These are phyloP conservation scores for Furnarius figulus DNA, from an alignment of 2,113 vertebrate genomes.

Conservation along the genomic window DNA sequence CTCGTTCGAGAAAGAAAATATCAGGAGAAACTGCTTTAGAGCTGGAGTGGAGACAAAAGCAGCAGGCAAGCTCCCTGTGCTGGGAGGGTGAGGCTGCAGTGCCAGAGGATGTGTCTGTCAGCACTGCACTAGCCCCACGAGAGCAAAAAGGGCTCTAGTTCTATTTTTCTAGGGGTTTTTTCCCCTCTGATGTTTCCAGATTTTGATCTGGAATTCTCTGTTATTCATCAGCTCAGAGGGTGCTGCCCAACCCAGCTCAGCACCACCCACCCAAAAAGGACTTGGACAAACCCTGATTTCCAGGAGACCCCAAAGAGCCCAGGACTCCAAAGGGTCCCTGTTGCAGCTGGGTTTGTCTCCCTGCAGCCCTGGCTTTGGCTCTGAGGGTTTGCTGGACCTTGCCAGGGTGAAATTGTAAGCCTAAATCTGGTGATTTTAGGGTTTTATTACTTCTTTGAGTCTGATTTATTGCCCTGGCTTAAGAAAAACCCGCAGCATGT, in stretches of 20 bases:
- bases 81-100: not conserved
- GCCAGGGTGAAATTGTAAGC: not conserved
- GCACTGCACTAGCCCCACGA: not conserved
- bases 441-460: not conserved
- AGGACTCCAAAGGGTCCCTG: not conserved
- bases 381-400: not conserved
- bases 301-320: not conserved
- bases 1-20: not conserved
- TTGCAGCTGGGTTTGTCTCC: not conserved
- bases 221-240: not conserved
- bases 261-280: not conserved
- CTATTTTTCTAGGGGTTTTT: not conserved
- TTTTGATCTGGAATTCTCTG: not conserved
- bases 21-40: not conserved
- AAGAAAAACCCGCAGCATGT: not conserved
- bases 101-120: not conserved
- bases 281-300: not conserved
- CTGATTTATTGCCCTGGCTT: not conserved
- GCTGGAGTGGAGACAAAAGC: not conserved
- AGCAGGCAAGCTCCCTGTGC: not conserved
- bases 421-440: not conserved
- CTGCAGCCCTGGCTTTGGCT: not conserved
- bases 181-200: not conserved
- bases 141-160: not conserved
- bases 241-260: not conserved